Percentiles rank a stretch among this genome's conserved stretches.
Evolutionary conservation across 2,797 vertebrate genomes (phyloP).

Genomic region (Erithacus rubecula): DNA sequence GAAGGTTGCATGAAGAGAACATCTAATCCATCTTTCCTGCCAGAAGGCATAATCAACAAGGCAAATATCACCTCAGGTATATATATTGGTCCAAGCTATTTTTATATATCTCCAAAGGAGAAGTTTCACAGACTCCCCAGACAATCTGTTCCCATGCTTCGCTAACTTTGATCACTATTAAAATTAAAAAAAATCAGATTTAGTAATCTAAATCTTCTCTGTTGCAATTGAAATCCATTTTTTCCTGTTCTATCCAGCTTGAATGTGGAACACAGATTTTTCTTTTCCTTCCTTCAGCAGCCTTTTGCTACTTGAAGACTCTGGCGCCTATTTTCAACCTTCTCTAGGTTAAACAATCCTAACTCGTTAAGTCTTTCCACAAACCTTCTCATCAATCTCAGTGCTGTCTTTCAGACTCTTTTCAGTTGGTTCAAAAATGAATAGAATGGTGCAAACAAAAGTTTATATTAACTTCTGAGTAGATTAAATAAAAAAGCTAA

Average conservation of each 20-base stretch:
- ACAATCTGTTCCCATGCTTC: background rate
- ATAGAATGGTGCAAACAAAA: background rate
- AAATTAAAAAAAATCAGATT: background rate
- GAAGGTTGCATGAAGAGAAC: constrained; percentile 8
- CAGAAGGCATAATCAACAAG: constrained; percentile 44
- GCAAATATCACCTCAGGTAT: background rate
- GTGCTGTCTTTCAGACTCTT: background rate
- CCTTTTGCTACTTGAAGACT: background rate
- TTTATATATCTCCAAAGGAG: constrained; percentile 22
- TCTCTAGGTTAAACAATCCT: background rate
- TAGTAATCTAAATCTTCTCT: constrained; percentile 13
- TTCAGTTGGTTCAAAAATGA: background rate
- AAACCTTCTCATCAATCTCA: background rate
- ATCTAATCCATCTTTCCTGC: constrained; percentile 31
- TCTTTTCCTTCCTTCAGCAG: background rate
- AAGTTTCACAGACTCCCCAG: background rate
- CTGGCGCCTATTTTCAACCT: background rate
- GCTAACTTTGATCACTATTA: constrained; percentile 16
- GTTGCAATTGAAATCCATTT: background rate
- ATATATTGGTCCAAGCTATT: constrained; percentile 2
- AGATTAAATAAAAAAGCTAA: background rate
- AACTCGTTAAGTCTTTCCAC: background rate
- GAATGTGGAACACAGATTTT: background rate
- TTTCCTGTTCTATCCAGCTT: background rate
- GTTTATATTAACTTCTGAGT: background rate